phyloP scores from a whole-genome alignment of 2,797 vertebrate genomes.

The Alauda arvensis region DNA sequence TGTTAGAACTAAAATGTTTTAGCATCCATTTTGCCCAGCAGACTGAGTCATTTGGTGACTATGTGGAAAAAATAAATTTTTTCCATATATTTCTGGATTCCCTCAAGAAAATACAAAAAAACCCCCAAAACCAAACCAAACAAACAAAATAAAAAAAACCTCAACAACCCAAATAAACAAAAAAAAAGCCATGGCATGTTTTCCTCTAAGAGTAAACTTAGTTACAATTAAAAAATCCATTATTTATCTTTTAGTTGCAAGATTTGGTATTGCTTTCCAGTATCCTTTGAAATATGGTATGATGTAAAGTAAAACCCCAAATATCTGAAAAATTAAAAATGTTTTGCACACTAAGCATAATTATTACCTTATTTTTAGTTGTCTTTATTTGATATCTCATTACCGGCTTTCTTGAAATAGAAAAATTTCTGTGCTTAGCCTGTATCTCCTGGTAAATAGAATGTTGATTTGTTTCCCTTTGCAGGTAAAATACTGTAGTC shows the following conservation, averaged over 20 bases:
- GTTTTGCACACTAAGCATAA: not conserved
- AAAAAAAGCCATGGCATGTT: not conserved
- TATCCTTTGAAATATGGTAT: constrained; percentile 30
- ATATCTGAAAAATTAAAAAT: not conserved
- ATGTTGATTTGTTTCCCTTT: constrained; percentile 31
- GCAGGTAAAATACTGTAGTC: not conserved
- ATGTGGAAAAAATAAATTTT: not conserved
- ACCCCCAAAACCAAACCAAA: not conserved
- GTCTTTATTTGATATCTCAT: not conserved
- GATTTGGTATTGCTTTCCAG: constrained; percentile 7
- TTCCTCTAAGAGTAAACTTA: not conserved
- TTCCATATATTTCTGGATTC: no score
- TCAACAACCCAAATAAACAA: no score
- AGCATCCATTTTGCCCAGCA: not conserved
- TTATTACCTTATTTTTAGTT: constrained; percentile 52
- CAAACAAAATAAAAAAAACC: no score
- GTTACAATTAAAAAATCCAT: constrained; percentile 27
- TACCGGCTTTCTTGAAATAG: constrained; percentile 37
- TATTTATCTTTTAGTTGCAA: constrained; percentile 40
- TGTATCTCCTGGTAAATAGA: constrained; percentile 40
- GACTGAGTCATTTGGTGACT: not conserved
- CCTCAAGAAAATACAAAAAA: not conserved
- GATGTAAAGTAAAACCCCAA: constrained; percentile 27
- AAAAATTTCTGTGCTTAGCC: constrained; percentile 30
- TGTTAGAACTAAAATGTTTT: not conserved